Percentiles rank a stretch among this genome's conserved stretches.
Conservation (phyloP, 2,888 invertebrate genomes). For the Cordilura impudica region DNA sequence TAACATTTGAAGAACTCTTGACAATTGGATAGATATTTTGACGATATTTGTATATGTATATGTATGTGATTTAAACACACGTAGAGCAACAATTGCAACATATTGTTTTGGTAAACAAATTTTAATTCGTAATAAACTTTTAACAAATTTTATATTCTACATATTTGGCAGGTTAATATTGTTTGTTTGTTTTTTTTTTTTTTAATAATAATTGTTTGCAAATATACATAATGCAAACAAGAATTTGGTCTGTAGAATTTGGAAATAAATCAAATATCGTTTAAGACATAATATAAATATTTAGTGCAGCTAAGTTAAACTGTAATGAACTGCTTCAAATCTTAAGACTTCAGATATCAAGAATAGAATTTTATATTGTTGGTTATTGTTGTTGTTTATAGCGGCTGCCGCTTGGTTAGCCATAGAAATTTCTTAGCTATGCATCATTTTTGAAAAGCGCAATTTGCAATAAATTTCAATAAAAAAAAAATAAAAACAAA, state of each 20-base stretch:
- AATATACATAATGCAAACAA: neutral
- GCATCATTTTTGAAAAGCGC: conserved; percentile 48
- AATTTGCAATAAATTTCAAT: conserved; percentile 35
- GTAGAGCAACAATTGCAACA: neutral
- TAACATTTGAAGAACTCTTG: conserved; percentile 13
- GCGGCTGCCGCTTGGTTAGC: neutral
- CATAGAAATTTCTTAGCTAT: conserved; percentile 20
- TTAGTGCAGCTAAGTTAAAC: neutral
- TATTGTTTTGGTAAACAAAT: conserved; percentile 5
- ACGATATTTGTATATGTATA: neutral
- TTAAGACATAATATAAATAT: neutral
- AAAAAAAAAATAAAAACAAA: conserved; percentile 5
- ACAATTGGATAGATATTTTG: neutral
- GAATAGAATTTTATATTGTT: neutral
- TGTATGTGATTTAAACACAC: neutral
- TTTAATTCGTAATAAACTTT: conserved; percentile 12
- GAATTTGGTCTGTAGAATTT: neutral
- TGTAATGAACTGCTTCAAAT: neutral
- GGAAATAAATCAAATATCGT: conserved; percentile 7
- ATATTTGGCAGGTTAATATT: conserved; percentile 24
- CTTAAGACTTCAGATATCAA: neutral
- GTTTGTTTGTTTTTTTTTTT: neutral
- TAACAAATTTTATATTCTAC: neutral
- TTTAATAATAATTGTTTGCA: conserved; percentile 11
- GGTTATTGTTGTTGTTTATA: conserved; percentile 10